Base-by-base conservation (phyloP, 2,113 vertebrate species). In the Sardina pilchardus region DNA sequence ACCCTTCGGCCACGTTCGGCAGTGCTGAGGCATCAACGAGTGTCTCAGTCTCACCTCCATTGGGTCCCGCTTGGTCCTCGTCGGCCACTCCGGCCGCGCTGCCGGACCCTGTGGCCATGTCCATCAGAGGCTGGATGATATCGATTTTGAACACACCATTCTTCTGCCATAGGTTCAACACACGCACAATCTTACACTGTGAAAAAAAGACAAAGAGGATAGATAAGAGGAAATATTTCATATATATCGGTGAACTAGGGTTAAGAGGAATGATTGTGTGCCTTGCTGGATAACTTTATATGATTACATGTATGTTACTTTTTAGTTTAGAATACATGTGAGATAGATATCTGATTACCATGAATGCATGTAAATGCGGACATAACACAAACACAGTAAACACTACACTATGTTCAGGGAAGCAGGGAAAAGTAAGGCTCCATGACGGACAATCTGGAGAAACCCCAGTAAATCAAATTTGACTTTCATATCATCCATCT, bases 81-180 rank as follows among this genome's bases (percentile, higher is more conserved):
- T 95, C 87, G 42, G 96, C 90, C 81, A 92, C 94, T 1, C 94
- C 43, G 2, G 88, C 86, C 53, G 90, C 90, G 85, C 94, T 92
- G 80, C 93, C 88, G 17, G 93, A 93, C 88, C 96, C 97, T 43
- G 97, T 97, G 84, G 98, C 98, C 98, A 99, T 99, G 92, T 99
- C 98, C 94, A 99, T 87, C 67, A 99, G 97, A 47, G 98, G 98
- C 44, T 99, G 98, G 90, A 99, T 99, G 59, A 99, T 96, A 84
- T 99, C 98, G 53, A 99, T 99, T 94, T 97, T 99, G 91, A 99
- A 99, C 14, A 99, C 98, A 45, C 97, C 97, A 87, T 99, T 99
- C 94, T 99, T 99, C 92, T 99, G 98, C 98, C 98, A 99, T 88
- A 99, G 95, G 94, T 99, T 99, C 91, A 99, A 92, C 45, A 99